phyloP scores from a whole-genome alignment of 2,888 invertebrate genomes.

The Oxytorus armatus region DNA sequence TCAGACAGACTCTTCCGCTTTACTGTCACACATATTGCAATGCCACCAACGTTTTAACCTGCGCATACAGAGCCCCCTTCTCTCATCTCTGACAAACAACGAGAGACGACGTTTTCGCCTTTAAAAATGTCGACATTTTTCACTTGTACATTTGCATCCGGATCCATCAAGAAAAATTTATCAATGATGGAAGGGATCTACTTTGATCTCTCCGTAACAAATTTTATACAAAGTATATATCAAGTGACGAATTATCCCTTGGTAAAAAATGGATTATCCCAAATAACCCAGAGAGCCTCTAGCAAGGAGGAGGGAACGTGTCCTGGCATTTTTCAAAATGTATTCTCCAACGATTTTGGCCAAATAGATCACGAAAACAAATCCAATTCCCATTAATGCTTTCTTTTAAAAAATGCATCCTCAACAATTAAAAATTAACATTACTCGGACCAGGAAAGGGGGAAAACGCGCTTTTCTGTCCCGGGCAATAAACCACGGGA shows the following conservation, averaged over 20 bases:
- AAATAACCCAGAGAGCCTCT: background rate
- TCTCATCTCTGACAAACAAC: background rate
- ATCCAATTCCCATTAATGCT: too few relatives aligned
- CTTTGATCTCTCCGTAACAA: constrained; percentile 3
- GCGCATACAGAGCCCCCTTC: background rate
- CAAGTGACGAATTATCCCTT: background rate
- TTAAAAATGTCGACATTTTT: constrained; percentile 6
- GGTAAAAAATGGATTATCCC: background rate
- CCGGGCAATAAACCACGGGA: too few relatives aligned
- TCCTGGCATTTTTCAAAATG: background rate
- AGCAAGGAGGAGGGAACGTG: background rate
- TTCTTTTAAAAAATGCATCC: too few relatives aligned
- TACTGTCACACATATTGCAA: constrained; percentile 20
- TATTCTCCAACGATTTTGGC: background rate
- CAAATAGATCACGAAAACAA: too few relatives aligned
- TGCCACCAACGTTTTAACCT: background rate
- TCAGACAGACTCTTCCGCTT: constrained; percentile 6
- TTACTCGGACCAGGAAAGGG: too few relatives aligned
- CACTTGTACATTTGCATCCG: background rate
- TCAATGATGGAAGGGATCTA: background rate
- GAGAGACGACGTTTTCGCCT: background rate
- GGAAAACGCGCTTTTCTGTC: too few relatives aligned
- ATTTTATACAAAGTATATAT: background rate
- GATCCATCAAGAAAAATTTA: background rate
- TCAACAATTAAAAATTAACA: too few relatives aligned